Evolutionary conservation across 2,888 invertebrate species (phyloP).

Genomic region (Mesopsocus fuscifrons): DNA sequence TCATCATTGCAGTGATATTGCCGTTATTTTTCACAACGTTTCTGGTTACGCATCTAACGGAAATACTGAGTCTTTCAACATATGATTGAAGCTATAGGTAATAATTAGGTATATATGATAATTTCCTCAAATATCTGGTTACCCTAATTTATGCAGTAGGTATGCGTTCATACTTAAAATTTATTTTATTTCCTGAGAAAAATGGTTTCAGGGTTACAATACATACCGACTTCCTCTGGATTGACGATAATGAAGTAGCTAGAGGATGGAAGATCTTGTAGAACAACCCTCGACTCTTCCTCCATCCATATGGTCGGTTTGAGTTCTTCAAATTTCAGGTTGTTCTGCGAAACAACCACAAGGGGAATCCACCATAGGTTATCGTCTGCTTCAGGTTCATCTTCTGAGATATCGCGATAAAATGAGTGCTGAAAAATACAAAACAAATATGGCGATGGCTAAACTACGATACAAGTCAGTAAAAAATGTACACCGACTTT

Average conservation of each 20-base stretch:
- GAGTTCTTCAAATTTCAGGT: constrained; percentile 36
- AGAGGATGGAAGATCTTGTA: constrained; percentile 33
- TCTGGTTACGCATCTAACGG: background rate
- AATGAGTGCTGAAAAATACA: constrained; percentile 13
- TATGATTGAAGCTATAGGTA: background rate
- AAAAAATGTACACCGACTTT: too few relatives aligned
- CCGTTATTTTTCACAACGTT: constrained; percentile 4
- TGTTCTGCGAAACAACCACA: constrained; percentile 36
- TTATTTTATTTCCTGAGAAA: too few relatives aligned
- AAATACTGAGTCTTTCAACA: background rate
- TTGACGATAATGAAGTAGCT: constrained; percentile 57
- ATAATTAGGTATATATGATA: too few relatives aligned
- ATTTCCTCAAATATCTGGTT: too few relatives aligned
- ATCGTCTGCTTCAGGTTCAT: constrained; percentile 13
- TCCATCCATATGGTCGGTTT: constrained; percentile 43
- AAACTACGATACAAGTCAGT: too few relatives aligned
- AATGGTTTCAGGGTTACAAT: too few relatives aligned
- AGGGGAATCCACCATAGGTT: constrained; percentile 59
- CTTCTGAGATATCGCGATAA: constrained; percentile 16
- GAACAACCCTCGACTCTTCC: constrained; percentile 29
- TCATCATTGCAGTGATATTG: constrained; percentile 6
- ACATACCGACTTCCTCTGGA: constrained; percentile 61
- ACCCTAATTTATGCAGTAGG: too few relatives aligned
- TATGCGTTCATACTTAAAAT: too few relatives aligned
- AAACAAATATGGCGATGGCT: too few relatives aligned